Evolutionary conservation across 2,888 invertebrate genomes (phyloP).

Genomic region (Diarsia brunnea): DNA sequence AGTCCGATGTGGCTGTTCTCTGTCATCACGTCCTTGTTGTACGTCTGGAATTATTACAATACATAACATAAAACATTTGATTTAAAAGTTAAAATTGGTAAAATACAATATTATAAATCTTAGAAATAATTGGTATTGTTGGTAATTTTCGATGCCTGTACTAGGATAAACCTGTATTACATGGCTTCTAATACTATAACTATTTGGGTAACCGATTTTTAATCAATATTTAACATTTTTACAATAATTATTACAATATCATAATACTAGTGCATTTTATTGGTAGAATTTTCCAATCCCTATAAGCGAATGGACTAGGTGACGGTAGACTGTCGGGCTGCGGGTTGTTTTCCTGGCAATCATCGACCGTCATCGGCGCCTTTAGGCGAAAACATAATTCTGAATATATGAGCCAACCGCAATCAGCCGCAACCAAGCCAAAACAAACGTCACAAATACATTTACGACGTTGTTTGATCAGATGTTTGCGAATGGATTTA

Average conservation of each 20-base stretch:
- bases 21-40: conserved; percentile 93
- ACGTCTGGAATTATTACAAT: conserved; percentile 91
- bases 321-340: background rate
- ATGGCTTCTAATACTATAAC: no score
- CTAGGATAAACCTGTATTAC: no score
- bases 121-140: no score
- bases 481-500: conserved; percentile 21
- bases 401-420: background rate
- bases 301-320: background rate
- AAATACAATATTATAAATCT: no score
- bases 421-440: background rate
- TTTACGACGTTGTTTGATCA: conserved; percentile 46
- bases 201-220: no score
- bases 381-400: background rate
- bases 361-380: background rate
- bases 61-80: no score
- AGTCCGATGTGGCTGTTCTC: conserved; percentile 94
- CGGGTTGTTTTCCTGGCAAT: background rate
- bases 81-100: no score
- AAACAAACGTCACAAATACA: conserved; percentile 31
- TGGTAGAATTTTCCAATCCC: background rate
- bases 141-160: no score
- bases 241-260: conserved; percentile 13
- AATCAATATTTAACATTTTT: no score
- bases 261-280: background rate